Base-by-base conservation (phyloP, 2,888 invertebrate species). In the Neoascia interrupta region DNA sequence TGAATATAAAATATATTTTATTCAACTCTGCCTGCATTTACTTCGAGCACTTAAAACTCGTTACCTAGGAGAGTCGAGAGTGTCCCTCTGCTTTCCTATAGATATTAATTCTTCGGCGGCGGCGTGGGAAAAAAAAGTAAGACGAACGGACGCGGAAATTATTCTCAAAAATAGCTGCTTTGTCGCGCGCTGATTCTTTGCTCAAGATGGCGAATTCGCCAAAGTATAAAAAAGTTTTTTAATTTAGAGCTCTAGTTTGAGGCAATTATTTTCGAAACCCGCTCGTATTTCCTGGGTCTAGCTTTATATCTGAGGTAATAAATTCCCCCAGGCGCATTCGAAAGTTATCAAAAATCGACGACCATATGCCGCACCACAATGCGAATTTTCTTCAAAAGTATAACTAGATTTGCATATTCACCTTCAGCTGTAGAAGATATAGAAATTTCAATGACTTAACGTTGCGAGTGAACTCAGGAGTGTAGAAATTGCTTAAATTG, bases 281-380 rank as follows among this genome's bases (percentile, higher is more conserved):
- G 6, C 28, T 39, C 28, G 61, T 23, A 45, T 60, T 45, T 49
- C 13, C 11, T 36, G 6, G 28, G 41, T 51, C 36, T 73, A 39
- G 51, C 54, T 19, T n/a, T 36, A 15, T n/a, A 28, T 31, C 8
- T 16, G 19, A 26, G 34, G 76, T 72, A 76, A 66, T 76, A 76
- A 76, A 72, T 76, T 72, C 72, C 72, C 26, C n/a, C 31, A 31
- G 64, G 64, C 58, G 60, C 47, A 64, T 53, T 64, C 18, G 23
- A 26, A 63, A 64, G 76, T 64, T 72, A 72, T 76, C 76, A 72
- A 61, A 74, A 68, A 54, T 74, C 64, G 45, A 66, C 64, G 72
- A 76, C 76, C 64, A 72, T 72, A 76, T 76, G 76, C 64, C 53
- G 43, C 51, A 11, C 26, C 26, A 26, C 21, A 23, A n/a, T n/a